Evolutionary conservation across 2,113 vertebrate genomes (phyloP).

Genomic region (Phoenicopterus ruber): DNA sequence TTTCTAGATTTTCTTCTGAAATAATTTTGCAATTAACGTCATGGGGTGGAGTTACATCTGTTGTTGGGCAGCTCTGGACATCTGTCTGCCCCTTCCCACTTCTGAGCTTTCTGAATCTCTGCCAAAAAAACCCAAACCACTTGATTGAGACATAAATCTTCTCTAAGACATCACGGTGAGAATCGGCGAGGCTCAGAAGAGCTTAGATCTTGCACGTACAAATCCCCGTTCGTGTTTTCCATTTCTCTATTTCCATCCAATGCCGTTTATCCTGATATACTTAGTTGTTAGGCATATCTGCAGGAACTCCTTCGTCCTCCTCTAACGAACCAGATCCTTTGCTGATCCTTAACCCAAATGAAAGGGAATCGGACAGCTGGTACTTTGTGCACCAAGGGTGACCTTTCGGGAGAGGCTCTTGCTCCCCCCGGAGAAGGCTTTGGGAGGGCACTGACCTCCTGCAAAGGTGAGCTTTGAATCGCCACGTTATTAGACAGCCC

Average conservation of each 20-base stretch:
- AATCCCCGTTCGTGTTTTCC: neutral
- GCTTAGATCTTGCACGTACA: neutral
- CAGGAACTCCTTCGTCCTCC: neutral
- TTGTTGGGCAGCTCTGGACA: neutral
- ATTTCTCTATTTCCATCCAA: neutral
- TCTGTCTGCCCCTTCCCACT: neutral
- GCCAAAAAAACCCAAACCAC: too few relatives aligned
- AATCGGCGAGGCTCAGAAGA: neutral
- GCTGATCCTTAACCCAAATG: neutral
- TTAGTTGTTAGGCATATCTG: neutral
- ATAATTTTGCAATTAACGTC: fast-evolving
- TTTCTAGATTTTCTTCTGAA: neutral
- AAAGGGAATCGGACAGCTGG: neutral
- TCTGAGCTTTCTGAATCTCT: neutral
- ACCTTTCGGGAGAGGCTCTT: neutral
- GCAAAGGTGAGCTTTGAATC: neutral
- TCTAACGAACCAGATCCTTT: neutral
- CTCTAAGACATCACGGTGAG: neutral
- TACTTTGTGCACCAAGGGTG: neutral
- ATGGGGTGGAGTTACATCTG: neutral
- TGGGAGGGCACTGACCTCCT: neutral
- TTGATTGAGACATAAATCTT: neutral
- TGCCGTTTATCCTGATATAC: neutral
- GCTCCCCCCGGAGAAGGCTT: neutral
- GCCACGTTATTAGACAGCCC: neutral